phyloP scores from a whole-genome alignment of 2,113 vertebrate genomes.

The Aphyosemion australe region DNA sequence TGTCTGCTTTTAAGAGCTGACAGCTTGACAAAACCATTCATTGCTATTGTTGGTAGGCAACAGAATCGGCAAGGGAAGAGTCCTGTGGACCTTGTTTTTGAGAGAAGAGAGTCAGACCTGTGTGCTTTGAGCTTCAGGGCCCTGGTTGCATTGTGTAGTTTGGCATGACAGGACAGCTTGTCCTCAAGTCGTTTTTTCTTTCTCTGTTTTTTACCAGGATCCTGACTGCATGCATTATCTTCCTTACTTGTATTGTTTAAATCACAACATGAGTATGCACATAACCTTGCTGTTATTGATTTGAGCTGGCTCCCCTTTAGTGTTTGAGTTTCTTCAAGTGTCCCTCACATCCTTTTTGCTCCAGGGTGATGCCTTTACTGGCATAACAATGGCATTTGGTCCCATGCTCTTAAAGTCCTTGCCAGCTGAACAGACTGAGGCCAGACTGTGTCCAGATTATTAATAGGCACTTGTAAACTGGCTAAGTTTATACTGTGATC shows the following conservation, averaged over 20 bases:
- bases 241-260: slow-evolving; percentile 37
- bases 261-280: slow-evolving; percentile 20
- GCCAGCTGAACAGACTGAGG: slow-evolving; percentile 55
- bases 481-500: slow-evolving; percentile 41
- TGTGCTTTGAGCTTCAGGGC: slow-evolving; percentile 32
- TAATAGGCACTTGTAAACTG: slow-evolving; percentile 59
- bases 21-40: slow-evolving; percentile 57
- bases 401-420: slow-evolving; percentile 40
- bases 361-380: slow-evolving; percentile 45
- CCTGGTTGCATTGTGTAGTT: slow-evolving; percentile 52
- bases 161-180: slow-evolving; percentile 21
- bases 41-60: slow-evolving; percentile 53
- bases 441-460: slow-evolving; percentile 58
- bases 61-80: slow-evolving; percentile 39
- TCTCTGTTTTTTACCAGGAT: slow-evolving; percentile 1
- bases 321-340: slow-evolving; percentile 47
- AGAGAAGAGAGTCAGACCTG: slow-evolving; percentile 33
- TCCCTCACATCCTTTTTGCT: slow-evolving; percentile 25
- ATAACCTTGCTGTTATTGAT: slow-evolving; percentile 38
- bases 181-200: not conserved
- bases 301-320: slow-evolving; percentile 43
- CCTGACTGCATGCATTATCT: slow-evolving; percentile 21
- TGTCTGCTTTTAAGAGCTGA: slow-evolving; percentile 56
- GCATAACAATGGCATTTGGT: slow-evolving; percentile 61
- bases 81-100: slow-evolving; percentile 44